Percentiles rank a stretch among this genome's conserved stretches.
phyloP scores from a whole-genome alignment of 92 coral and sea anemone species.

The Scolanthus callimorphus region DNA sequence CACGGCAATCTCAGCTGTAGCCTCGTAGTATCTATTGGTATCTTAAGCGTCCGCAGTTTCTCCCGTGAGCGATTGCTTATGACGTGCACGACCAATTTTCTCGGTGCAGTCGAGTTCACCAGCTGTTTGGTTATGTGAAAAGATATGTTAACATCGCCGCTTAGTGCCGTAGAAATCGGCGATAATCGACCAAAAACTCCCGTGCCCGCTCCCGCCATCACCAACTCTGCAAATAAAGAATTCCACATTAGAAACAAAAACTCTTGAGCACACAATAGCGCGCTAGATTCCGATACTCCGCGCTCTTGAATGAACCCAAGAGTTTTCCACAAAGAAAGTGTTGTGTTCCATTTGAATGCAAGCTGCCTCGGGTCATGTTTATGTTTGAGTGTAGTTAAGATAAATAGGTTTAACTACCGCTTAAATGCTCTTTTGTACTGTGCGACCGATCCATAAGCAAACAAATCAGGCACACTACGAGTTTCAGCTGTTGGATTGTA shows the following conservation, averaged over 20 bases:
- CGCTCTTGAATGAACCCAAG: not conserved
- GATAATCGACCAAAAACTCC: conserved; percentile 27
- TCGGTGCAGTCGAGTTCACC: conserved; percentile 16
- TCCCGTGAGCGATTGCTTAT: conserved; percentile 9
- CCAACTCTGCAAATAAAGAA: conserved; percentile 6
- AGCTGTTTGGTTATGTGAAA: conserved; percentile 48
- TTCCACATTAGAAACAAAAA: not conserved
- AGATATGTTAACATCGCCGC: conserved; percentile 64
- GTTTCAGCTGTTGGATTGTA: conserved; percentile 13
- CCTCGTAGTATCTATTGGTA: conserved; percentile 6
- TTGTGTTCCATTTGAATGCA: not conserved
- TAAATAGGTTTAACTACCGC: conserved; percentile 41
- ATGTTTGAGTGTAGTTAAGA: conserved; percentile 19
- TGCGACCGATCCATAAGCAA: conserved; percentile 11
- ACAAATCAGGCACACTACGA: not conserved
- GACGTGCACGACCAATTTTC: conserved; percentile 30
- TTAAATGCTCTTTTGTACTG: conserved; percentile 73
- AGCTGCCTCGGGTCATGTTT: conserved; percentile 40
- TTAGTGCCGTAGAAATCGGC: conserved; percentile 28
- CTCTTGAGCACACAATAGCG: not conserved
- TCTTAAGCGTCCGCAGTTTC: conserved; percentile 32
- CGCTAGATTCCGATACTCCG: not conserved
- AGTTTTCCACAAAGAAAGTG: not conserved
- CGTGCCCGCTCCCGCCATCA: conserved; percentile 3
- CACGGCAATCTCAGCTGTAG: conserved; percentile 61